Evolutionary conservation across 2,888 invertebrate genomes (phyloP), one percentile per base, ranked within the genome.

Genomic region (Chrysolina oricalcia): DNA sequence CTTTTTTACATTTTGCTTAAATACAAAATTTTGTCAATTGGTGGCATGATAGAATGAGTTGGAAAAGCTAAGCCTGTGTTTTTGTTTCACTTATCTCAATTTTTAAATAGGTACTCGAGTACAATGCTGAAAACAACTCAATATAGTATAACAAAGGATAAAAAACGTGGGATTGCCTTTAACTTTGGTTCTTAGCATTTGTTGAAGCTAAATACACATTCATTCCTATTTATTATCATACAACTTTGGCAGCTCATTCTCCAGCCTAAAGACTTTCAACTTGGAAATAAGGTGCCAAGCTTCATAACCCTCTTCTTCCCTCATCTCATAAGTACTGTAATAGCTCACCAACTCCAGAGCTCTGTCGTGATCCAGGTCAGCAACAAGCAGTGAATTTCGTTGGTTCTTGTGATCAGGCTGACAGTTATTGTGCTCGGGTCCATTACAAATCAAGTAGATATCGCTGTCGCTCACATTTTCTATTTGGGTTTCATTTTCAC

Each of bases 401-500:
- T 95, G 95, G 82, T 93, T 93, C 76, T 91, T 91, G 46, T 95
- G 88, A 87, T 94, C 93, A 0, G 96, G 96, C 83, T 96, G 96
- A 84, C 96, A 96, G 64, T 86, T 84, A 21, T 77, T 85, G 81
- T 80, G 87, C 8, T 56, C 86, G 87, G 74, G 88, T 84, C 72
- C 89, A 84, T 81, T 90, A 88, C 96, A 96, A 78, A 96, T 91
- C 86, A 95, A 95, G 1, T 93, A 90, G 65, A 96, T 92, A 81
- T 94, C 93, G n/a, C 93, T 94, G 85, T 94, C 93, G 85, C 95
- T 95, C 0, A 94, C 93, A 87, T 96, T 95, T 66, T 94, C 94
- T 81, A 93, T 93, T 83, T 93, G 93, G 0, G 93, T 92, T 84
- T 93, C 82, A 10, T 93, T 91, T 74, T 93, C 92, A 86, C 95